Conservation (phyloP, 2,888 invertebrate species). For the Drosophila tanythrix region DNA sequence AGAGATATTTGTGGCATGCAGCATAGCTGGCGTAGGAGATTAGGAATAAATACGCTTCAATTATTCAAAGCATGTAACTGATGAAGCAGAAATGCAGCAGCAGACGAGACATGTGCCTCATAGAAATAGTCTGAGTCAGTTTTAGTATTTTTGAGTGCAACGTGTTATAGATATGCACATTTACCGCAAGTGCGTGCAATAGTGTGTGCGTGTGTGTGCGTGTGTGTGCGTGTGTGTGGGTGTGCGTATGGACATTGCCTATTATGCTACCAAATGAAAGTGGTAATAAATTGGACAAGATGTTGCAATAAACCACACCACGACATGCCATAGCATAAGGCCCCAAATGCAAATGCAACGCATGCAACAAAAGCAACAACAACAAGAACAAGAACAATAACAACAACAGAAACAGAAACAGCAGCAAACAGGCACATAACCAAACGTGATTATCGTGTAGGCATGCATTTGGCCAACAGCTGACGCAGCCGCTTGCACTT, state of each 20-base stretch:
- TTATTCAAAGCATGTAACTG: slow-evolving; percentile 82
- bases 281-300: slow-evolving; percentile 83
- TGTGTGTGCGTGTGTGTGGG: slow-evolving; percentile 30
- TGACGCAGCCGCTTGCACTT: slow-evolving; percentile 61
- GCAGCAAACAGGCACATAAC: slow-evolving; percentile 45
- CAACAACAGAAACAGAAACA: slow-evolving; percentile 5
- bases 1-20: neutral
- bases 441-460: slow-evolving; percentile 75
- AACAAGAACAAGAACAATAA: slow-evolving; percentile 11
- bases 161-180: slow-evolving; percentile 75
- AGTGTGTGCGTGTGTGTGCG: slow-evolving; percentile 9
- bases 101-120: slow-evolving; percentile 37
- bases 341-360: slow-evolving; percentile 17
- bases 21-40: slow-evolving; percentile 5
- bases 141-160: slow-evolving; percentile 74
- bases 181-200: slow-evolving; percentile 62
- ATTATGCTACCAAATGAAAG: slow-evolving; percentile 82
- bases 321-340: slow-evolving; percentile 48
- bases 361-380: slow-evolving; percentile 1
- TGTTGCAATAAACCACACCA: slow-evolving; percentile 81
- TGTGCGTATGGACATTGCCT: slow-evolving; percentile 62
- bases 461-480: slow-evolving; percentile 67
- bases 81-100: slow-evolving; percentile 77
- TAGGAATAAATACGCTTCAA: slow-evolving; percentile 74
- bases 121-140: slow-evolving; percentile 33